Evolutionary conservation across 2,113 vertebrate genomes (phyloP), one percentile per base, ranked within the genome.

Genomic region (Phalacrocorax brasilianus): DNA sequence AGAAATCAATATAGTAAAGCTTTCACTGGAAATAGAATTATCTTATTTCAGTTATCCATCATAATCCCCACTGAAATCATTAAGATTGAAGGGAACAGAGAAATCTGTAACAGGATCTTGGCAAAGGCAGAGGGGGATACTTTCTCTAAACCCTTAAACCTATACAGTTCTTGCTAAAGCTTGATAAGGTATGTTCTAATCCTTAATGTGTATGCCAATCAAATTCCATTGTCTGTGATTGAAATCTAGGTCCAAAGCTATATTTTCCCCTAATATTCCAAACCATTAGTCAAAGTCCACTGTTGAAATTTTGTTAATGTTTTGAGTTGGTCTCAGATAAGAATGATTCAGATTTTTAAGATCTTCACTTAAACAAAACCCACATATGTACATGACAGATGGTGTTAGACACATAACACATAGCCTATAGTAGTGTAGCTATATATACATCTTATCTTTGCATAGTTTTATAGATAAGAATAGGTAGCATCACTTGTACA

Each of bases 21-120:
- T 96, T 95, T 40, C 73, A 50, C 62, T 75, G 35, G 78, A 92
- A 95, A 86, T 1, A 53, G 59, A 92, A 88, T 24, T 18, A 74
- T 83, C 78, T 96, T 94, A 88, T 93, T 95, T 97, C 81, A 65
- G 78, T 85, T 83, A 95, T 92, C 87, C 84, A 80, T 95, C 94
- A 86, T 85, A 79, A 93, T 58, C 56, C 81, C 75, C 55, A 78
- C n/a, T 62, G 55, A 85, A 95, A 80, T 91, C 50, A 65, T 89
- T 95, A 91, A 72, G 74, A 88, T 52, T 22, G 24, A 92, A 67
- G 28, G 24, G 26, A 85, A 30, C 56, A 87, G 65, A 94, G 73
- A 91, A 91, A 89, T 65, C 22, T 91, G 52, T 58, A 88, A 61
- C 44, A 81, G 49, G 26, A 88, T 91, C 79, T 68, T 70, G 63